Evolutionary conservation across 2,888 invertebrate species (phyloP).

Genomic region (Pachydiplax longipennis): DNA sequence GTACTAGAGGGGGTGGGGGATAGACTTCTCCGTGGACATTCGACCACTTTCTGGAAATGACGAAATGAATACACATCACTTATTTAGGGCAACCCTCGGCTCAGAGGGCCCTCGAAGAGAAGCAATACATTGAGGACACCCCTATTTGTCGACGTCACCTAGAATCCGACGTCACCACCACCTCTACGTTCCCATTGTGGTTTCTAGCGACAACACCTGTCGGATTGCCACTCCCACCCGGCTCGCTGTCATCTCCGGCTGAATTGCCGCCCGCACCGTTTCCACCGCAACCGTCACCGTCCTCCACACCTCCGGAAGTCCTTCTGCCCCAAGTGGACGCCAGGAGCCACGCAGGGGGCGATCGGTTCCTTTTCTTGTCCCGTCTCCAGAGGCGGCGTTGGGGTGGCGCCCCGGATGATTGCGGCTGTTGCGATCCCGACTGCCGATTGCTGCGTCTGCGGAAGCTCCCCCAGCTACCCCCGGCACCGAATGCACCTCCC

Average conservation of each 20-base stretch:
- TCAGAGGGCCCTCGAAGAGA: conserved; percentile 37
- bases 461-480: conserved; percentile 19
- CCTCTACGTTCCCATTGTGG: conserved; percentile 22
- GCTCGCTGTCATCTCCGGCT: conserved; percentile 11
- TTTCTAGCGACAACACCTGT: background rate
- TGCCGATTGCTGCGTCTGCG: conserved; percentile 6
- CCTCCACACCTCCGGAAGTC: conserved; percentile 3
- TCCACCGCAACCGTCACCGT: background rate
- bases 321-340: conserved; percentile 5
- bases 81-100: background rate
- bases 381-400: background rate
- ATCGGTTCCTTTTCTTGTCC: background rate
- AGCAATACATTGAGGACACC: conserved; percentile 4
- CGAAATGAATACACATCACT: background rate
- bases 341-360: conserved; percentile 17
- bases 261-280: conserved; percentile 14
- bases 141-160: conserved; percentile 28
- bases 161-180: conserved; percentile 30
- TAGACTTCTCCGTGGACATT: background rate
- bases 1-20: background rate
- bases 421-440: background rate
- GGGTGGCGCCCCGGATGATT: background rate
- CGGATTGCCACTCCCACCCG: background rate
- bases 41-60: background rate
- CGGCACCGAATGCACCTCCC: background rate